Evolutionary conservation across 2,888 invertebrate species (phyloP).

Genomic region (Leucophenga montana): DNA sequence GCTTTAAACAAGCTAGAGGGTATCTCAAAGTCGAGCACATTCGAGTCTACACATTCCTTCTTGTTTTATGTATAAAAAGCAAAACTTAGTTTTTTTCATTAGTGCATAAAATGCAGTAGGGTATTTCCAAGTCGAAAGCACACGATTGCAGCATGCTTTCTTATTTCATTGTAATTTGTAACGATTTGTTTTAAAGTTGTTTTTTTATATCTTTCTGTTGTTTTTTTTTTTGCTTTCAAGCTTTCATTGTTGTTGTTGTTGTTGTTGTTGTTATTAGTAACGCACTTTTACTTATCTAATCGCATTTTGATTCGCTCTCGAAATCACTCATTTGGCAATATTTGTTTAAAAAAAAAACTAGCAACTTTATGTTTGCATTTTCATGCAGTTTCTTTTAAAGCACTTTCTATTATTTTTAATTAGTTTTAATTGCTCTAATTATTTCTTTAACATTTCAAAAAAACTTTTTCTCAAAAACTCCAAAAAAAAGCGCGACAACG

Average conservation of each 20-base stretch:
- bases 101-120: too few species aligned
- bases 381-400: neutral
- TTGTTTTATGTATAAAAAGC: too few species aligned
- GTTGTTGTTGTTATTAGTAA: slow-evolving; percentile 19
- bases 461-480: too few species aligned
- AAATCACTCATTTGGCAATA: slow-evolving; percentile 28
- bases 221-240: neutral
- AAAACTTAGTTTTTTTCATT: too few species aligned
- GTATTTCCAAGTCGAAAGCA: too few species aligned
- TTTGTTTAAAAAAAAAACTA: slow-evolving; percentile 15
- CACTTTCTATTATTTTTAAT: neutral
- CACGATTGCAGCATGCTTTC: too few species aligned
- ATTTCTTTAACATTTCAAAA: slow-evolving; percentile 41
- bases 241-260: neutral
- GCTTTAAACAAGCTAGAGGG: too few species aligned
- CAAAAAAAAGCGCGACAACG: slow-evolving; percentile 49
- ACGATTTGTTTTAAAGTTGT: neutral
- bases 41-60: too few species aligned
- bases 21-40: too few species aligned
- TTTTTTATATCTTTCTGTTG: neutral
- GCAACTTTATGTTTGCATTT: neutral
- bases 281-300: slow-evolving; percentile 33
- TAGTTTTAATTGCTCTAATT: slow-evolving; percentile 23
- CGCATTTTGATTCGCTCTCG: slow-evolving; percentile 17
- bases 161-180: neutral